Conservation (phyloP, 1,140 invertebrate genomes). For the Cotesia typhae region DNA sequence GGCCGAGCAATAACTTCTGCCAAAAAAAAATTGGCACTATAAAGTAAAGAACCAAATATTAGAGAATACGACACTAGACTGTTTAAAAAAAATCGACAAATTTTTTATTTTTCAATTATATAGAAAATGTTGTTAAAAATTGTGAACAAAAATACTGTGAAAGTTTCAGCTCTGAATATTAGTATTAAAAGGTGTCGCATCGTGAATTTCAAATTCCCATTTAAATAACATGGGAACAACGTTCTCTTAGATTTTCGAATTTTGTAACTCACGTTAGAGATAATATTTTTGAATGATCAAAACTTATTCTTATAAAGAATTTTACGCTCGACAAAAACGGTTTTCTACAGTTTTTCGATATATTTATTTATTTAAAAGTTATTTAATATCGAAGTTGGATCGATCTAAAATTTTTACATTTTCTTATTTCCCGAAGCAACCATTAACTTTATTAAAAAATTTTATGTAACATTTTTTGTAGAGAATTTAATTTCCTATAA, state of each 20-base stretch:
- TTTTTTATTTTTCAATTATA: slow-evolving; percentile 9
- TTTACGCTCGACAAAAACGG: background rate
- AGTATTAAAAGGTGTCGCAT: no score
- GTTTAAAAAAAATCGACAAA: slow-evolving; percentile 6
- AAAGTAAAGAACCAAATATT: no score
- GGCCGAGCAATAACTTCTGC: no score
- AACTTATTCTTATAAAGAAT: background rate
- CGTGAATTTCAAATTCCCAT: no score
- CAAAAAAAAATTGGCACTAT: no score
- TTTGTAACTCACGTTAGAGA: slow-evolving; percentile 4
- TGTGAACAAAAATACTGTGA: slow-evolving; percentile 14
- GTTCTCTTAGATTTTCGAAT: slow-evolving; percentile 13
- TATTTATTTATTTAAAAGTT: slow-evolving; percentile 11
- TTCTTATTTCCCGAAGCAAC: slow-evolving; percentile 6
- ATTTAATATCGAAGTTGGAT: slow-evolving; percentile 5
- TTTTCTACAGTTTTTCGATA: background rate
- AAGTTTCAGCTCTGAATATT: background rate
- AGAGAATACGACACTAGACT: background rate
- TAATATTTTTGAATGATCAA: slow-evolving; percentile 9
- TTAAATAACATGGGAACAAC: background rate
- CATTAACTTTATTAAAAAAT: slow-evolving; percentile 6
- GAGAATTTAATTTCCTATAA: background rate
- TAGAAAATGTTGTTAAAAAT: background rate
- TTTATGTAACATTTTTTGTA: background rate
- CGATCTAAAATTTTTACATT: slow-evolving; percentile 5